phyloP scores from a whole-genome alignment of 2,888 invertebrate genomes.

The Linyphia triangularis region DNA sequence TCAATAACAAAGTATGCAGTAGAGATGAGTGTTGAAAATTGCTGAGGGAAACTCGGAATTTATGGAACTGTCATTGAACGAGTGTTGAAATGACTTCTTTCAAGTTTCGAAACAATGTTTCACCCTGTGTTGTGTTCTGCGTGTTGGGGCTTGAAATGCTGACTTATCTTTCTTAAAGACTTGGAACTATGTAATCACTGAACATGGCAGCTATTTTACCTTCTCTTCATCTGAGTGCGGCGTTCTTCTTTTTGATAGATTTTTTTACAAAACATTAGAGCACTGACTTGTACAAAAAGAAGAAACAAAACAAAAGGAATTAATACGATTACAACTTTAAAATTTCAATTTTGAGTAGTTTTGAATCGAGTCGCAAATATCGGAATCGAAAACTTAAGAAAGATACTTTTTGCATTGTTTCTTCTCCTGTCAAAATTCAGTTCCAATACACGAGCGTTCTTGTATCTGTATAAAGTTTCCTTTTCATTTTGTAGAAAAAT shows the following conservation, averaged over 20 bases:
- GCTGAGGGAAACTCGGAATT: too few species aligned
- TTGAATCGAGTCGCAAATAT: too few species aligned
- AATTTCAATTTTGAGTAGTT: not conserved
- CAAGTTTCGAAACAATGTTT: not conserved
- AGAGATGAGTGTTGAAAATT: too few species aligned
- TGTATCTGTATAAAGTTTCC: not conserved
- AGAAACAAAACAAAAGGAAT: not conserved
- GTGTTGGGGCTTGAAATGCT: not conserved
- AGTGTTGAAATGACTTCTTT: too few species aligned
- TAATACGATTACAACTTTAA: not conserved
- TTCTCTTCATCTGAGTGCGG: slow-evolving; percentile 44
- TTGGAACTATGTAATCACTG: not conserved
- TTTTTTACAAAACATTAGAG: slow-evolving; percentile 28
- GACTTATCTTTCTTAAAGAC: not conserved
- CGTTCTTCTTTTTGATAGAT: slow-evolving; percentile 33
- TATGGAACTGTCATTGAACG: too few species aligned
- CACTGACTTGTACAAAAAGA: not conserved
- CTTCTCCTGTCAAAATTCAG: not conserved
- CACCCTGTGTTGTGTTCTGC: not conserved
- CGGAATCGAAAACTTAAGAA: too few species aligned
- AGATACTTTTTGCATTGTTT: too few species aligned
- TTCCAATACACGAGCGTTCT: not conserved
- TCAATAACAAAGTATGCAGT: too few species aligned
- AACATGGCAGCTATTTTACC: slow-evolving; percentile 67
- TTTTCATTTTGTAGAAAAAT: not conserved